phyloP scores from a whole-genome alignment of 1,140 invertebrate genomes.

The Drosophila setifemur region DNA sequence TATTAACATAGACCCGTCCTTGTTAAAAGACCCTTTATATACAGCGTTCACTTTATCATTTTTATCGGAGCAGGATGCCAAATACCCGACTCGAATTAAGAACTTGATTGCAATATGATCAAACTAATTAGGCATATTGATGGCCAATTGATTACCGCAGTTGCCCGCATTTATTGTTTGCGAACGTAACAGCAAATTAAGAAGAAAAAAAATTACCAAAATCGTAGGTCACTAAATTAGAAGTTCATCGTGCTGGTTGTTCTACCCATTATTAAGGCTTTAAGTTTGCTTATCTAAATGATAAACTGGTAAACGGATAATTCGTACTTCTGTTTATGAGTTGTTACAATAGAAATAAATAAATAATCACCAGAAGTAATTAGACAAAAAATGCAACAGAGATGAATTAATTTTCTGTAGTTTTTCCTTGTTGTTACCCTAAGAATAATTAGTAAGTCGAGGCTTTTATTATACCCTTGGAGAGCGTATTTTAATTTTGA shows the following conservation, averaged over 20 bases:
- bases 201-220: not conserved
- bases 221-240: conserved; percentile 12
- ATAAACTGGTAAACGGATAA: not conserved
- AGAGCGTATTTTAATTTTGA: no score
- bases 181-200: not conserved
- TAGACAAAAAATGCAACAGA: no score
- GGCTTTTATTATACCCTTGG: no score
- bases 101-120: conserved; percentile 4
- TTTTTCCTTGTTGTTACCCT: no score
- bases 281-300: conserved; percentile 27
- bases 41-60: no score
- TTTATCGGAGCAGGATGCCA: no score
- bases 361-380: no score
- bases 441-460: no score
- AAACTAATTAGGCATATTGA: conserved; percentile 37
- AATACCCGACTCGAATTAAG: conserved; percentile 17
- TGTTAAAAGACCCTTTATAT: no score
- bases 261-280: not conserved
- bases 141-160: conserved; percentile 6
- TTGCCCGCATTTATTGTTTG: not conserved
- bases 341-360: conserved; percentile 13
- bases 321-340: not conserved
- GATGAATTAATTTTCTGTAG: no score
- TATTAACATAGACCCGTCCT: no score
- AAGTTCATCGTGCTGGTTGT: conserved; percentile 3